Evolutionary conservation across 2,797 vertebrate species (phyloP).

Genomic region (Sciurus carolinensis): DNA sequence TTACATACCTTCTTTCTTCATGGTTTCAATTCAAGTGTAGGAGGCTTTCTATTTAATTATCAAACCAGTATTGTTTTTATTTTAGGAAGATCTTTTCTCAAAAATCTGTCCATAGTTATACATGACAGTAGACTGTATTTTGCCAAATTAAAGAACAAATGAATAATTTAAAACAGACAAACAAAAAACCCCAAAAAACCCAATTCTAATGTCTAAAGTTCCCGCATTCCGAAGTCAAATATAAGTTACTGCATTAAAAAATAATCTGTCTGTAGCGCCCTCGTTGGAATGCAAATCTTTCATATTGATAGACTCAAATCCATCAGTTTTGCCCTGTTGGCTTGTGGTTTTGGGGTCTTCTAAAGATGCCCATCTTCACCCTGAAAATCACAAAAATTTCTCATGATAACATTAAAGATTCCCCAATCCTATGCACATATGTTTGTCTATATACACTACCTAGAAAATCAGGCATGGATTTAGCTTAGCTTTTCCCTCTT

Average conservation of each 20-base stretch:
- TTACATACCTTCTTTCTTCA: not conserved
- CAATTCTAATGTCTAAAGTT: too few relatives aligned
- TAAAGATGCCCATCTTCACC: not conserved
- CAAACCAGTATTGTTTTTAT: not conserved
- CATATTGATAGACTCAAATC: not conserved
- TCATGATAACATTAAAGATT: not conserved
- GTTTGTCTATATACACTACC: not conserved
- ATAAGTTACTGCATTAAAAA: too few relatives aligned
- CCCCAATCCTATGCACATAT: too few relatives aligned
- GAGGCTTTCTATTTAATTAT: not conserved
- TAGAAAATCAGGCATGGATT: not conserved
- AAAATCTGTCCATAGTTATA: too few relatives aligned
- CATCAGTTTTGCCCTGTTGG: not conserved
- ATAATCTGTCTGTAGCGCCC: not conserved
- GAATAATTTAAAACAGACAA: too few relatives aligned
- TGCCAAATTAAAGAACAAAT: too few relatives aligned
- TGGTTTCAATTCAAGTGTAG: not conserved
- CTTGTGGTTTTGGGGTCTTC: not conserved
- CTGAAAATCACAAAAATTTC: not conserved
- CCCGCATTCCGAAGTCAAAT: too few relatives aligned
- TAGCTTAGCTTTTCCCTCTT: not conserved
- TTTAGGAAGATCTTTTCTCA: not conserved
- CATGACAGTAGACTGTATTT: too few relatives aligned
- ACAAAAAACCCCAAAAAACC: too few relatives aligned
- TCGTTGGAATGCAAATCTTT: not conserved